Evolutionary conservation across 2,797 vertebrate genomes (phyloP), one percentile per base, ranked within the genome.

Genomic region (Podargus strigoides): DNA sequence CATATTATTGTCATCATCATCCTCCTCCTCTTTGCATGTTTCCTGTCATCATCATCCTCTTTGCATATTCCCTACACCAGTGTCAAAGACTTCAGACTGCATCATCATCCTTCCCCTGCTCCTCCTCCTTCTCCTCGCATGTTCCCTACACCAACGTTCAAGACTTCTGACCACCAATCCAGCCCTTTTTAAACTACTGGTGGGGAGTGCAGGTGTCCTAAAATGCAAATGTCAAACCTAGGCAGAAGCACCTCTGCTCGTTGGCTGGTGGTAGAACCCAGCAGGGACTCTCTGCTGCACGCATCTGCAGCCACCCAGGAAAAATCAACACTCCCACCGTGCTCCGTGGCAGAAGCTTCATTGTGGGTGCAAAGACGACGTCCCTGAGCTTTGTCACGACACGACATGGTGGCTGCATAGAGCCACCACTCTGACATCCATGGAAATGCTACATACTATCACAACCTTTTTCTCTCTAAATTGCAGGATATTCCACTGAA

Each of bases 251-350:
- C 4, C 42, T 46, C 68, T 50, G 23, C 63, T 59, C 5, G 0
- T 1, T 10, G 42, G 37, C 42, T 0, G 1, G 18, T 0, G 4
- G 42, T 8, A 32, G 42, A 69, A 50, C 56, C 28, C 3, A 0
- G 32, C 60, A 19, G 12, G 59, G 42, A 16, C 64, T 41, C 36
- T 26, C 52, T 9, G 52, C 12, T 14, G 16, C 34, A 11, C 2
- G 37, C 46, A n/a, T 7, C 53, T 67, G 30, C 53, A 67, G n/a
- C 62, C 53, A 41, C 49, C 37, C 23, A 23, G 63, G 41, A 34
- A 17, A 81, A 50, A 9, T 5, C 4, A 32, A 36, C 24, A 0
- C 21, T 49, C 56, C 36, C 73, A 27, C 56, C 44, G 4, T 0
- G 5, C 20, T 47, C 30, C 73, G 39, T 0, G 1, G 12, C 44